Evolutionary conservation across 2,113 vertebrate species (phyloP), one percentile per base, ranked within the genome.

Genomic region (Rallus limicola): DNA sequence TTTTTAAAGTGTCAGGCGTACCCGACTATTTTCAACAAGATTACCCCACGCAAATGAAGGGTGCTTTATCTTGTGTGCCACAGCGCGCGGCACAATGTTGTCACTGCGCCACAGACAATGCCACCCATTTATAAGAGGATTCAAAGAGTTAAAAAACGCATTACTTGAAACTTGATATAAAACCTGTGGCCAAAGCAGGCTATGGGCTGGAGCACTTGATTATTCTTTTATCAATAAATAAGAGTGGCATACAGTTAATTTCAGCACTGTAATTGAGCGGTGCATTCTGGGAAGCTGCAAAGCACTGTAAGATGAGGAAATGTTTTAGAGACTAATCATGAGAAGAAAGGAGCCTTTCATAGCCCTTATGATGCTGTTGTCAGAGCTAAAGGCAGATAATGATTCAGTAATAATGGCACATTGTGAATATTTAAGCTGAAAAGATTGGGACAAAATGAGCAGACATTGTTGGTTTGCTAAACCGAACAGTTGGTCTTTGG

Each of bases 351-450:
- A 97, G 98, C 97, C 98, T 99, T 99, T 99, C 98, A 98, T 98
- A 98, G 98, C 95, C 98, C 97, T 96, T 98, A 98, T 98, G 98
- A 98, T 98, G 98, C 98, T 98, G 98, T 98, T 98, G 98, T 99
- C 98, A 98, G 98, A 98, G 98, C 98, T 98, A 98, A 98, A 98
- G 98, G 98, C 98, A 98, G 98, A 99, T 99, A 99, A 99, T 99
- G 98, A 98, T 98, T 99, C 97, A 74, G 98, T 98, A 98, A 99
- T 98, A 99, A 99, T 98, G 98, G 98, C 98, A 98, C 98, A 98
- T 99, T 99, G 98, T 99, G 98, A 98, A 98, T 98, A 98, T 98
- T 98, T 98, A 98, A 98, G 97, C 98, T 98, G 98, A 97, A 98
- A 98, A 98, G 98, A 98, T 98, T 98, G 97, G 97, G 97, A 98